phyloP scores from a whole-genome alignment of 2,113 vertebrate genomes.

The Regulus satrapa region DNA sequence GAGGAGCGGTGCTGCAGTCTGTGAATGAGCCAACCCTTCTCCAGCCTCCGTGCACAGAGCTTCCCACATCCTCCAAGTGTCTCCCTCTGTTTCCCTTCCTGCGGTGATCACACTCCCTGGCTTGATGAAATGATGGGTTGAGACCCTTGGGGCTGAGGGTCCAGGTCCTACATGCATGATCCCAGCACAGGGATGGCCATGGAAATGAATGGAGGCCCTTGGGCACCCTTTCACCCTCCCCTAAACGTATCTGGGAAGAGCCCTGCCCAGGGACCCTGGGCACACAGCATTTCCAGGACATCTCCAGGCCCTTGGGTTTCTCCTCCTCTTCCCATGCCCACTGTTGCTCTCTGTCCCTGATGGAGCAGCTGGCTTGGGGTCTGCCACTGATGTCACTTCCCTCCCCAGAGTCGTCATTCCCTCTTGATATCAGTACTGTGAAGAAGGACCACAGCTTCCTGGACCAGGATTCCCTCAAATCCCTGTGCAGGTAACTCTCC shows the following conservation, averaged over 20 bases:
- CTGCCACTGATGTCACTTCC: neutral
- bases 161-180: neutral
- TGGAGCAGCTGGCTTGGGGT: neutral
- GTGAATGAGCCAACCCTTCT: neutral
- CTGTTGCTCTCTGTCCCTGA: neutral
- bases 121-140: neutral
- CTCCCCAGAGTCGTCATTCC: slow-evolving; percentile 69
- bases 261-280: accelerated
- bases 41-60: neutral
- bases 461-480: slow-evolving; percentile 82
- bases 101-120: neutral
- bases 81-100: neutral
- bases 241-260: neutral
- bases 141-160: neutral
- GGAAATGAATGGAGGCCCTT: neutral
- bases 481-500: slow-evolving; percentile 77
- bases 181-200: neutral
- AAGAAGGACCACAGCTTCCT: slow-evolving; percentile 83
- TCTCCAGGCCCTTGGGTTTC: neutral
- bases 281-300: neutral
- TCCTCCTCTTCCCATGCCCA: neutral
- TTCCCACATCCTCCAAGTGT: neutral
- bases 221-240: neutral
- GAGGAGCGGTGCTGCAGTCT: neutral
- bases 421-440: slow-evolving; percentile 78